Percentiles rank a stretch among this genome's conserved stretches.
Evolutionary conservation across 2,113 vertebrate species (phyloP).

Genomic region (Chloropsis hardwickii): DNA sequence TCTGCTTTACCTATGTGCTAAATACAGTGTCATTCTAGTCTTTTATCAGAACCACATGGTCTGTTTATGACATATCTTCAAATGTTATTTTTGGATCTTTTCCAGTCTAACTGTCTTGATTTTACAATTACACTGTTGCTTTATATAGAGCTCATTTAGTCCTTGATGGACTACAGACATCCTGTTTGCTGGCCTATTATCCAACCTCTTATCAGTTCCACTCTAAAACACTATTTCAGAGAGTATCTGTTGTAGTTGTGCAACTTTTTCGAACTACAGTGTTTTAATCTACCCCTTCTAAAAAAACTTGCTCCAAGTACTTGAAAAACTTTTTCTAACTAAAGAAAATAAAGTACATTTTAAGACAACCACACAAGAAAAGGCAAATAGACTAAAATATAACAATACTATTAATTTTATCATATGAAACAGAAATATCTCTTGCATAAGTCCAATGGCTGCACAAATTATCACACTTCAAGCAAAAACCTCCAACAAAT

Average conservation of each 20-base stretch:
- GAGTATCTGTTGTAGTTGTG: background rate
- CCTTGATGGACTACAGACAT: slow-evolving; percentile 52
- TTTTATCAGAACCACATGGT: slow-evolving; percentile 15
- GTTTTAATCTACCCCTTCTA: background rate
- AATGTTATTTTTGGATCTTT: slow-evolving; percentile 25
- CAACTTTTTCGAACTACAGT: background rate
- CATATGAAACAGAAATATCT: background rate
- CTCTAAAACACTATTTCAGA: background rate
- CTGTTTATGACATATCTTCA: background rate
- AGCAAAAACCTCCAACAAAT: background rate
- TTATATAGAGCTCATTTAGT: slow-evolving; percentile 51
- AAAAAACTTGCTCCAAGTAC: background rate
- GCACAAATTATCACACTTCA: background rate
- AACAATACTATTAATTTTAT: background rate
- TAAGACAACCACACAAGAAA: background rate
- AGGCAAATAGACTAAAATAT: background rate
- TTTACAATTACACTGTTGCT: slow-evolving; percentile 14
- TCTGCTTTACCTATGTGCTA: background rate
- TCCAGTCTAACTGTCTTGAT: background rate
- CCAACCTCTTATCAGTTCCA: slow-evolving; percentile 7
- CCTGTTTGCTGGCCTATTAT: slow-evolving; percentile 29
- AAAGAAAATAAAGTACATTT: background rate
- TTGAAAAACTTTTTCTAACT: background rate
- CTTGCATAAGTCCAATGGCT: background rate
- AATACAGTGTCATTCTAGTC: background rate